Evolutionary conservation across 1,140 invertebrate species (phyloP).

Genomic region (Acromyrmex heyeri): DNA sequence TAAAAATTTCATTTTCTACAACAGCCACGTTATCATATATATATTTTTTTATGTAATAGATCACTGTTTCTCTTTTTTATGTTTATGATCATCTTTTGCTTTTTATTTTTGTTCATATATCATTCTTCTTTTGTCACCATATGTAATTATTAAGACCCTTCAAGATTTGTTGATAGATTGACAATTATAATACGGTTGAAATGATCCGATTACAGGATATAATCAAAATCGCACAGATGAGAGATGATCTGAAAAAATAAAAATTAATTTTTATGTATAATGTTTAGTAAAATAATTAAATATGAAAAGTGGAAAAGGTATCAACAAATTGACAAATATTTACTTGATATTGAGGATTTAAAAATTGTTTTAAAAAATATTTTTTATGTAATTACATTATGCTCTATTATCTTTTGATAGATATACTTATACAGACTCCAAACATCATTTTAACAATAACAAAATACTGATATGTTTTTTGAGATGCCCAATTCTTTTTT

Average conservation of each 20-base stretch:
- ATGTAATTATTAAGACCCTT: slow-evolving; percentile 14
- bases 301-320: neutral
- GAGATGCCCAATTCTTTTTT: too few relatives aligned
- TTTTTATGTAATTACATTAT: too few relatives aligned
- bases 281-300: slow-evolving; percentile 8
- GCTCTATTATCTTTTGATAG: too few relatives aligned
- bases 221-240: neutral
- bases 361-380: too few relatives aligned
- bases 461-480: too few relatives aligned
- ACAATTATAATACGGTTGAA: slow-evolving; percentile 25
- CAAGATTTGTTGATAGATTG: slow-evolving; percentile 36
- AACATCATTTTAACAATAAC: too few relatives aligned
- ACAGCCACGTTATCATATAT: slow-evolving; percentile 10
- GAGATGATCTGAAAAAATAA: slow-evolving; percentile 68
- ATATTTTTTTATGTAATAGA: slow-evolving; percentile 33
- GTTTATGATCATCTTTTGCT: neutral
- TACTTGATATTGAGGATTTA: too few relatives aligned
- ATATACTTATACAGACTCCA: too few relatives aligned
- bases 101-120: neutral
- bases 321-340: neutral
- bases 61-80: neutral
- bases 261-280: slow-evolving; percentile 50
- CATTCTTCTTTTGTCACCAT: neutral
- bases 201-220: slow-evolving; percentile 2
- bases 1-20: slow-evolving; percentile 55